Conservation (phyloP, 2,113 vertebrate genomes). For the Leucopsar rothschildi region DNA sequence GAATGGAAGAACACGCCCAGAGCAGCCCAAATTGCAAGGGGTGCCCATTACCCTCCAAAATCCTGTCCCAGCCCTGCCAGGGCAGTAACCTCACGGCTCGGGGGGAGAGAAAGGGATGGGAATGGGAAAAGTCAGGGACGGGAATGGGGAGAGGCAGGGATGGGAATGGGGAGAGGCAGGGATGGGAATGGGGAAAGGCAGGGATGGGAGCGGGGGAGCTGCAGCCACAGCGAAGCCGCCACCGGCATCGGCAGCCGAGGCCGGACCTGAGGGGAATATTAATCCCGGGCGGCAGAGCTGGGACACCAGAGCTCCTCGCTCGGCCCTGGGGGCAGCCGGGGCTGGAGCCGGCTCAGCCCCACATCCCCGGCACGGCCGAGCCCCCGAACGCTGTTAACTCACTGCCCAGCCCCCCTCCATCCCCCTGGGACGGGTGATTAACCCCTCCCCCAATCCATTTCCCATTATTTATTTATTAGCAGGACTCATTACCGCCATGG, state of each 20-base stretch:
- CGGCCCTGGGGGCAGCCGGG: rapidly evolving
- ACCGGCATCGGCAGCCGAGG: background rate
- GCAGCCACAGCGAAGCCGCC: background rate
- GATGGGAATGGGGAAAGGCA: rapidly evolving
- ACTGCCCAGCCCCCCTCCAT: background rate
- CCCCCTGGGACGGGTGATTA: background rate
- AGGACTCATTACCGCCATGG: constrained; percentile 30
- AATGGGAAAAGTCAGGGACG: background rate
- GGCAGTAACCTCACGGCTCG: rapidly evolving
- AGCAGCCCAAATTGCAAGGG: rapidly evolving
- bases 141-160: background rate
- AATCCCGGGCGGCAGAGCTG: background rate
- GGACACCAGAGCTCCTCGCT: background rate
- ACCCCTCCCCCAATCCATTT: background rate
- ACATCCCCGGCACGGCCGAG: background rate
- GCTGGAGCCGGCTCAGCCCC: background rate
- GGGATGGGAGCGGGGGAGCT: background rate
- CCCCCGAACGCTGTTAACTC: background rate
- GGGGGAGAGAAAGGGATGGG: no score
- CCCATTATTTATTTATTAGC: constrained; percentile 78
- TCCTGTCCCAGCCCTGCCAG: rapidly evolving
- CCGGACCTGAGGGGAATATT: constrained; percentile 1
- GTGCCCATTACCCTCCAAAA: background rate
- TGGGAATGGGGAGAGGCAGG: background rate
- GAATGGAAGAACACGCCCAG: rapidly evolving